Evolutionary conservation across 2,888 invertebrate genomes (phyloP).

Genomic region (Apotomis turbidana): DNA sequence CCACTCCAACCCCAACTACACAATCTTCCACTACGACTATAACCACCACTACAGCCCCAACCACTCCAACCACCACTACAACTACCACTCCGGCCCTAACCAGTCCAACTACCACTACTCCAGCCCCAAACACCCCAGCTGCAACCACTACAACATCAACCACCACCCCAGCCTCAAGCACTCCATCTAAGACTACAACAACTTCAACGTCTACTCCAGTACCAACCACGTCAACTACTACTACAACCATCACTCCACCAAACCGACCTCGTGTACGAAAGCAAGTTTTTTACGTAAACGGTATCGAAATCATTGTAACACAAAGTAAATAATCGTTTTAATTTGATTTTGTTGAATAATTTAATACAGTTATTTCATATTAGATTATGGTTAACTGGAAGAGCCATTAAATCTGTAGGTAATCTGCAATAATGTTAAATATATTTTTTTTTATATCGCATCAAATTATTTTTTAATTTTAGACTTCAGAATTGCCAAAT

Average conservation of each 20-base stretch:
- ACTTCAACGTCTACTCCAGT: not conserved
- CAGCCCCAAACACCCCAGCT: not conserved
- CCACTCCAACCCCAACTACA: not conserved
- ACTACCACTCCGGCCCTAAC: not conserved
- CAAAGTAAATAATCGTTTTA: no score
- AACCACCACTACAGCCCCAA: not conserved
- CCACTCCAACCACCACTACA: not conserved
- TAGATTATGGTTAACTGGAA: no score
- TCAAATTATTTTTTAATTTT: no score
- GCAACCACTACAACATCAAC: not conserved
- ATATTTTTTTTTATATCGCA: no score
- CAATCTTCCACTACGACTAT: not conserved
- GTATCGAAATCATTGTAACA: no score
- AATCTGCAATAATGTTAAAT: no score
- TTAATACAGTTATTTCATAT: no score
- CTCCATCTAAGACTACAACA: not conserved
- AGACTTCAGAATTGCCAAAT: no score
- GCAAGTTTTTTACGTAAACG: no score
- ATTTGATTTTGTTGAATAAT: no score
- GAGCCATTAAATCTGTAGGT: no score
- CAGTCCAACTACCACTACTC: not conserved
- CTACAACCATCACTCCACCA: not conserved
- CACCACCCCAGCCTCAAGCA: not conserved
- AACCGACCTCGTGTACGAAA: no score
- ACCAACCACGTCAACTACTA: not conserved